Evolutionary conservation across 2,888 invertebrate species (phyloP).

Genomic region (Spicauda simplicius): DNA sequence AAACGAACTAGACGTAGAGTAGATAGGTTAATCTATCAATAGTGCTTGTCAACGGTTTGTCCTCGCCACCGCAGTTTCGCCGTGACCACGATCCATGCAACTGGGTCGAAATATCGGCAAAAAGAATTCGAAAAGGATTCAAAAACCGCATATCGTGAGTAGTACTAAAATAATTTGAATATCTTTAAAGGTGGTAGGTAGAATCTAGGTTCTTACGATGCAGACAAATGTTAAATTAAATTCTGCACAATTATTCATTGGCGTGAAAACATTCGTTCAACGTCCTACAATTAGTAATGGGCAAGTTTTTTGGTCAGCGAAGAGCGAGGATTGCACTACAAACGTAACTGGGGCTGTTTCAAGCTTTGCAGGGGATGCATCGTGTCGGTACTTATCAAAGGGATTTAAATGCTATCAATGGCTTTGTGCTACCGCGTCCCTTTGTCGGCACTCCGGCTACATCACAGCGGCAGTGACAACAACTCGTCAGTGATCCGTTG

Average conservation of each 20-base stretch:
- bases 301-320: conserved; percentile 7
- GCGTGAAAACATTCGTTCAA: neutral
- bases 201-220: too few relatives aligned
- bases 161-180: too few relatives aligned
- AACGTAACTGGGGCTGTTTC: conserved; percentile 21
- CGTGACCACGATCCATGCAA: too few relatives aligned
- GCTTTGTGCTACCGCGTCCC: conserved; percentile 76
- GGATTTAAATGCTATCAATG: conserved; percentile 80
- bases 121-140: too few relatives aligned
- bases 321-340: conserved; percentile 25
- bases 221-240: too few relatives aligned
- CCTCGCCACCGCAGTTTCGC: too few relatives aligned
- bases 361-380: conserved; percentile 58
- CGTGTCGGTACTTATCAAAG: conserved; percentile 68
- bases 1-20: too few relatives aligned
- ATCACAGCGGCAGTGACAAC: conserved; percentile 52
- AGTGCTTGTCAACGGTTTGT: too few relatives aligned
- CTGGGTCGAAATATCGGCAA: too few relatives aligned
- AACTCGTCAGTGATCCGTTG: conserved; percentile 66
- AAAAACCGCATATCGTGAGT: too few relatives aligned
- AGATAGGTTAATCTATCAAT: too few relatives aligned
- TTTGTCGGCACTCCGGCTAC: conserved; percentile 72
- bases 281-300: neutral
- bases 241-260: neutral
- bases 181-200: too few relatives aligned